A percentile compares a stretch with the other conserved stretches of the same genome.
Conservation (phyloP, 2,113 vertebrate genomes). For the Manacus vitellinus region DNA sequence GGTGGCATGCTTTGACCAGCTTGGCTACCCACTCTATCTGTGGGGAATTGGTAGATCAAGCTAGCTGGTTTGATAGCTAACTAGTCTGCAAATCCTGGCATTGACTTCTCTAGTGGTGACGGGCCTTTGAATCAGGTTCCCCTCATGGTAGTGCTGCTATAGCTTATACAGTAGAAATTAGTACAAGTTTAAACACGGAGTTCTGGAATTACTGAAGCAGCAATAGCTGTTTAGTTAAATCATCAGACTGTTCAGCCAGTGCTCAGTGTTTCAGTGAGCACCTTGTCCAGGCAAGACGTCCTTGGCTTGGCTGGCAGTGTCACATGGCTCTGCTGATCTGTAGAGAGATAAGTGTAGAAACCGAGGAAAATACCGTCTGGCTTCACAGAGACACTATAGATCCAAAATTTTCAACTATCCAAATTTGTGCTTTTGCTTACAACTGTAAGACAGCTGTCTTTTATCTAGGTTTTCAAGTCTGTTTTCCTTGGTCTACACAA, state of each 20-base stretch:
- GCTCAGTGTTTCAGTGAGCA: not conserved
- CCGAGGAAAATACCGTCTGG: not conserved
- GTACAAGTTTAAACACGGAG: not conserved
- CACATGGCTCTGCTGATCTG: not conserved
- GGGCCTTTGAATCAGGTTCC: not conserved
- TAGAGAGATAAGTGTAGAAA: not conserved
- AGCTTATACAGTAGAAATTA: not conserved
- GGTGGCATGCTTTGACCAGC: accelerated
- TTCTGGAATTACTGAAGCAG: not conserved
- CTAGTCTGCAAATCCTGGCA: not conserved
- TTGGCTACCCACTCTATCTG: accelerated
- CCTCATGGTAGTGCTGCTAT: not conserved
- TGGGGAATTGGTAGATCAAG: not conserved
- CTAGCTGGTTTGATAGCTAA: not conserved
- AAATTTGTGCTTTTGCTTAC: not conserved
- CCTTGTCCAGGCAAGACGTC: not conserved
- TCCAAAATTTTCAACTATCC: not conserved
- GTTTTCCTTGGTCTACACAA: not conserved
- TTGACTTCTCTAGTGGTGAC: not conserved
- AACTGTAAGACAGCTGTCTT: not conserved
- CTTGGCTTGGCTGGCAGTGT: not conserved
- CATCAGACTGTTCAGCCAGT: not conserved
- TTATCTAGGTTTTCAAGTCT: not conserved
- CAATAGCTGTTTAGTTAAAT: not conserved
- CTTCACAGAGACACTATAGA: not conserved